Evolutionary conservation across 2,888 invertebrate genomes (phyloP).

Genomic region (Pilophorus perplexus): DNA sequence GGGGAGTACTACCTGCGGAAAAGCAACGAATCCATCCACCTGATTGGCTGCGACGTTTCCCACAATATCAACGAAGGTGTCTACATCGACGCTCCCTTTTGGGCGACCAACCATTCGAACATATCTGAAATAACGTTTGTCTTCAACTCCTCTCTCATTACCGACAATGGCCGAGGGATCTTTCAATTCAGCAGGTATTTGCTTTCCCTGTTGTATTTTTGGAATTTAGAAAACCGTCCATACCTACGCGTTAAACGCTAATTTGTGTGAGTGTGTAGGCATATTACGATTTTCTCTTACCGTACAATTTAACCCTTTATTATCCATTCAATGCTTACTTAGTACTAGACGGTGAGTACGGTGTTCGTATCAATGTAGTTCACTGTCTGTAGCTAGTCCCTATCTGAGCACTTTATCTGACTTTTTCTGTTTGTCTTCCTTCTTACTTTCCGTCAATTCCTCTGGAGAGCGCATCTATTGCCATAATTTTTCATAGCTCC

Average conservation of each 20-base stretch:
- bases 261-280: neutral
- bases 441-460: too few relatives aligned
- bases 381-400: too few relatives aligned
- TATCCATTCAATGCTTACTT: too few relatives aligned
- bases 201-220: too few relatives aligned
- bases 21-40: slow-evolving; percentile 80
- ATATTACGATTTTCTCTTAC: neutral
- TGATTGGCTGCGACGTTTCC: slow-evolving; percentile 76
- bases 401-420: too few relatives aligned
- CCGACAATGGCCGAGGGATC: slow-evolving; percentile 84
- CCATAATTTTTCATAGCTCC: too few relatives aligned
- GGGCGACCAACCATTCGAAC: slow-evolving; percentile 81
- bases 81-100: slow-evolving; percentile 76
- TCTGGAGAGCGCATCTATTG: too few relatives aligned
- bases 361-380: too few relatives aligned
- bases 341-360: too few relatives aligned
- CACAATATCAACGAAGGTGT: slow-evolving; percentile 78
- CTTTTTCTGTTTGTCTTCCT: too few relatives aligned
- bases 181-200: slow-evolving; percentile 70
- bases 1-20: slow-evolving; percentile 84
- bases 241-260: neutral
- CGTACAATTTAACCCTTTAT: too few relatives aligned
- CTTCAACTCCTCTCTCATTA: slow-evolving; percentile 79
- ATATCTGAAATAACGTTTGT: slow-evolving; percentile 87
- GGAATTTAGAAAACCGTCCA: neutral